phyloP scores from a whole-genome alignment of 2,888 invertebrate species.

The Noctua janthina region DNA sequence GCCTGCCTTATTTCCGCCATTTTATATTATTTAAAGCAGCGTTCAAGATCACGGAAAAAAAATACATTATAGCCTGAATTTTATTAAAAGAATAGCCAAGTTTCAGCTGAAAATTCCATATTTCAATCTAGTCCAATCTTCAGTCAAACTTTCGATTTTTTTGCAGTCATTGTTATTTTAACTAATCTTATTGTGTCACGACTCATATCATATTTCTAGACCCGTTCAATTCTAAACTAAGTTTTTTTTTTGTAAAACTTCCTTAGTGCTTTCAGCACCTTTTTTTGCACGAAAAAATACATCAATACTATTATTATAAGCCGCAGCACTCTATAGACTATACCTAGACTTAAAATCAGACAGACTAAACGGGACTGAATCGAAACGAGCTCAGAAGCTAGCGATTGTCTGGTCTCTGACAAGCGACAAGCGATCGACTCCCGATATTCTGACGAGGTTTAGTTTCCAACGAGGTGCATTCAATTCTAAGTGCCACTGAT shows the following conservation, averaged over 20 bases:
- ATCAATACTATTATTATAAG: conserved; percentile 17
- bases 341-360: conserved; percentile 27
- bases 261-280: conserved; percentile 18
- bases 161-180: conserved; percentile 25
- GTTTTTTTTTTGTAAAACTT: conserved; percentile 8
- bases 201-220: conserved; percentile 27
- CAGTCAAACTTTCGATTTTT: conserved; percentile 31
- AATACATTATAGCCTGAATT: not conserved
- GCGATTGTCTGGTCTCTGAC: conserved; percentile 51
- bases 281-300: conserved; percentile 22
- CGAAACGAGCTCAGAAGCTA: conserved; percentile 23
- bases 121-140: not conserved
- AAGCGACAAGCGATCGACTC: conserved; percentile 55
- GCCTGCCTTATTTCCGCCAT: not conserved
- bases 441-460: conserved; percentile 60
- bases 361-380: conserved; percentile 30
- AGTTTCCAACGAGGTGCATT: conserved; percentile 58
- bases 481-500: conserved; percentile 54
- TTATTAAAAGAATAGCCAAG: not conserved
- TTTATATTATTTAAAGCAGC: not conserved
- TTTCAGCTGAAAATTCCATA: not conserved
- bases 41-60: not conserved
- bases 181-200: conserved; percentile 48
- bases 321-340: conserved; percentile 26
- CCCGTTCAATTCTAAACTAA: conserved; percentile 19